Conservation (phyloP, 2,888 invertebrate genomes). For the Liodrosophila aerea region DNA sequence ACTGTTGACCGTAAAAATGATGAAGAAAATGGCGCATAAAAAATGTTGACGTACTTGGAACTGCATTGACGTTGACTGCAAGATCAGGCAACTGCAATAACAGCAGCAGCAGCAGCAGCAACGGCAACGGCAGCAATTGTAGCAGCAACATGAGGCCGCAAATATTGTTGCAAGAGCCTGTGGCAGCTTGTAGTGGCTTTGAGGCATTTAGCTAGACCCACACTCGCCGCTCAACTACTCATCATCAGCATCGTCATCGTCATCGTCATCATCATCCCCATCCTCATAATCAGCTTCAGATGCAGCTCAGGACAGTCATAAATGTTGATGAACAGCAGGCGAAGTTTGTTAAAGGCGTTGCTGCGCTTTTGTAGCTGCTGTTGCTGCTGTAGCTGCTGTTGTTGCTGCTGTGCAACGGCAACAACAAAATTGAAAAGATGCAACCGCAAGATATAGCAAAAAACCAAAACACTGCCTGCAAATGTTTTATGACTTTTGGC, state of each 20-base stretch:
- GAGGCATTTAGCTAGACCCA: constrained; percentile 26
- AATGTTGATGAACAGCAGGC: constrained; percentile 77
- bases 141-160: constrained; percentile 40
- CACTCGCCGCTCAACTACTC: constrained; percentile 18
- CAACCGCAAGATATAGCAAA: constrained; percentile 58
- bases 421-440: constrained; percentile 74
- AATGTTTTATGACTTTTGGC: constrained; percentile 55
- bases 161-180: constrained; percentile 61
- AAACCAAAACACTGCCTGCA: constrained; percentile 30
- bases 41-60: constrained; percentile 59
- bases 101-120: constrained; percentile 24
- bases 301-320: constrained; percentile 60
- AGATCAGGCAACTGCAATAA: constrained; percentile 22
- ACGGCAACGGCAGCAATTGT: constrained; percentile 18
- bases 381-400: constrained; percentile 26
- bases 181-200: constrained; percentile 37
- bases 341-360: constrained; percentile 74
- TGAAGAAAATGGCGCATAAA: constrained; percentile 66
- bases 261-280: not conserved
- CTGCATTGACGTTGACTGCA: constrained; percentile 24
- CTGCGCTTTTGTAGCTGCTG: constrained; percentile 66
- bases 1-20: constrained; percentile 62
- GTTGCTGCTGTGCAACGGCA: constrained; percentile 58
- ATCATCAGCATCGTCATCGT: constrained; percentile 8
- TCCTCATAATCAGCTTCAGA: too few species aligned